Conservation (phyloP, 2,888 invertebrate species). For the Acleris cristana region DNA sequence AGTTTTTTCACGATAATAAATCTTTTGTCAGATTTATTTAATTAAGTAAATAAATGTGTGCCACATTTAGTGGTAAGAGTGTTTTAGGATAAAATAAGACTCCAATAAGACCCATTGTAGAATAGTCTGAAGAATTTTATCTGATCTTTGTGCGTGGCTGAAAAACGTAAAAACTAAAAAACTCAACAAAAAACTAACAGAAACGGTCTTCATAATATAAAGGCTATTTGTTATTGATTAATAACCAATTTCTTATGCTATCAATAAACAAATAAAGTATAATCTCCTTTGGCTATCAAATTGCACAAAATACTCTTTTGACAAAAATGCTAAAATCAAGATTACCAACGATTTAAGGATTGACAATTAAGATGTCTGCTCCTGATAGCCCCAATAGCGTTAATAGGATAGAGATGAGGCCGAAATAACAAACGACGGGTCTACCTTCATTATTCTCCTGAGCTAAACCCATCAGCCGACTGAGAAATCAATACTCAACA, state of each 20-base stretch:
- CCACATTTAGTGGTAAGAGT: not conserved
- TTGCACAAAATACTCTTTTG: too few species aligned
- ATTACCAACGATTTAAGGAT: not conserved
- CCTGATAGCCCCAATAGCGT: constrained; percentile 12
- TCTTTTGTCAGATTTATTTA: constrained; percentile 16
- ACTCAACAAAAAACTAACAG: not conserved
- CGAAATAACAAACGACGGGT: constrained; percentile 24
- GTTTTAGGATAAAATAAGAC: too few species aligned
- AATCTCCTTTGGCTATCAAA: too few species aligned
- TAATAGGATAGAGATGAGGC: constrained; percentile 8
- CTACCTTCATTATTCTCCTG: constrained; percentile 14
- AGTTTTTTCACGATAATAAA: not conserved
- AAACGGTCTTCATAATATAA: not conserved
- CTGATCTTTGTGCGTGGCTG: not conserved
- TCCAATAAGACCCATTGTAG: too few species aligned
- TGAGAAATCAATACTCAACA: not conserved
- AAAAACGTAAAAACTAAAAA: not conserved
- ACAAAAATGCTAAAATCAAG: too few species aligned
- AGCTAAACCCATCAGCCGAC: constrained; percentile 5
- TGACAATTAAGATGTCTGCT: constrained; percentile 19
- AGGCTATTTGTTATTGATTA: too few species aligned
- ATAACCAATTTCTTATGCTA: too few species aligned
- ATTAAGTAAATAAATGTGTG: not conserved
- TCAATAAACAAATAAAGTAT: too few species aligned
- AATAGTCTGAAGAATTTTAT: too few species aligned